Evolutionary conservation across 2,113 vertebrate species (phyloP).

Genomic region (Pomatostomus ruficeps): DNA sequence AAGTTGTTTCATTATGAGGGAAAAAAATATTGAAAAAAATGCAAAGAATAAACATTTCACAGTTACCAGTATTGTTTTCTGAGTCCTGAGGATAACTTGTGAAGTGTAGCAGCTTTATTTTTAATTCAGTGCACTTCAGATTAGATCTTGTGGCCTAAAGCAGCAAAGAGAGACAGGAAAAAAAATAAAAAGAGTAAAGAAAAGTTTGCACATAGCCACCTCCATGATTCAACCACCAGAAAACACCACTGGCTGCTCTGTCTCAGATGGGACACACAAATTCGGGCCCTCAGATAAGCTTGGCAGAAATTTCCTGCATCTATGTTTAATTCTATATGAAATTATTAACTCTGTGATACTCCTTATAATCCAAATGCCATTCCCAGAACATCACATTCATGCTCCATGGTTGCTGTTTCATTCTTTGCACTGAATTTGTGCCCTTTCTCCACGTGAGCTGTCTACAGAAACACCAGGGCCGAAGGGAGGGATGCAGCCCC

Average conservation of each 20-base stretch:
- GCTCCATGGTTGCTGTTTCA: background rate
- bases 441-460: background rate
- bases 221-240: background rate
- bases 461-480: background rate
- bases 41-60: background rate
- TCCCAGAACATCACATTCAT: background rate
- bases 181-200: background rate
- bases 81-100: background rate
- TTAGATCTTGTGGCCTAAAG: background rate
- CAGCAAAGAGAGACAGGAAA: background rate
- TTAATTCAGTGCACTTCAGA: background rate
- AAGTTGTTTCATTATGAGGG: fast-evolving
- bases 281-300: background rate
- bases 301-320: background rate
- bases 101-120: background rate
- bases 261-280: background rate
- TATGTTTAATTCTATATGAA: background rate
- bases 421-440: background rate
- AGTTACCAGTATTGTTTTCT: background rate
- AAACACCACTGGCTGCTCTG: background rate
- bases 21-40: background rate
- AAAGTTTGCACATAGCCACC: background rate
- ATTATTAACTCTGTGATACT: background rate
- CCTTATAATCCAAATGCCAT: background rate
- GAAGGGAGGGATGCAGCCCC: background rate